Evolutionary conservation across 2,888 invertebrate genomes (phyloP).

Genomic region (Luffia ferchaultella): DNA sequence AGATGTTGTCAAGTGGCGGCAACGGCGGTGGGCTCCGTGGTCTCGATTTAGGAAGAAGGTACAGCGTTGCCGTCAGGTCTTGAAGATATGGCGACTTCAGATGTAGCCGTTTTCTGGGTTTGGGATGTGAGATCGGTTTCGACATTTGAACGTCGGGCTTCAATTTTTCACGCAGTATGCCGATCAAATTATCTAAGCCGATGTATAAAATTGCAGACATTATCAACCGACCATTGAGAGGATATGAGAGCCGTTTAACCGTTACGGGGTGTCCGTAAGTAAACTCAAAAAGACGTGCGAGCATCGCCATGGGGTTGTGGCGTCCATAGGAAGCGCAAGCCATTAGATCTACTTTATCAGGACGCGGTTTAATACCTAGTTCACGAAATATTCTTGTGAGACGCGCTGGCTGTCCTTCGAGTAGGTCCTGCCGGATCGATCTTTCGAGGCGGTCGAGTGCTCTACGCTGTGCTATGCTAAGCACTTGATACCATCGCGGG

Average conservation of each 20-base stretch:
- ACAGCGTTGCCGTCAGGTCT: conserved; percentile 32
- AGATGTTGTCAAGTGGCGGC: conserved; percentile 39
- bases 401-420: conserved; percentile 38
- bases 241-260: conserved; percentile 30
- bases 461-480: conserved; percentile 39
- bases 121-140: conserved; percentile 20
- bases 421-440: conserved; percentile 41
- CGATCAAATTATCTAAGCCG: conserved; percentile 33
- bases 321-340: conserved; percentile 33
- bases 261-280: conserved; percentile 36
- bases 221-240: conserved; percentile 38
- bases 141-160: conserved; percentile 22
- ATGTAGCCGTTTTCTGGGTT: conserved; percentile 17
- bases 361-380: conserved; percentile 38
- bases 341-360: conserved; percentile 33
- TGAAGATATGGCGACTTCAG: conserved; percentile 41
- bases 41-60: conserved; percentile 21
- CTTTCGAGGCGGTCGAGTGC: conserved; percentile 33
- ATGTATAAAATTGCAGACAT: conserved; percentile 44
- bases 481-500: conserved; percentile 48
- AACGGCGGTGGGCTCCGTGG: conserved; percentile 30
- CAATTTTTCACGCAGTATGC: conserved; percentile 32
- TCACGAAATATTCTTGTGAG: conserved; percentile 27
- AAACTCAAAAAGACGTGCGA: conserved; percentile 35
- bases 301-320: conserved; percentile 42